Base-by-base conservation (phyloP, 2,888 invertebrate genomes). In the Timema podura region DNA sequence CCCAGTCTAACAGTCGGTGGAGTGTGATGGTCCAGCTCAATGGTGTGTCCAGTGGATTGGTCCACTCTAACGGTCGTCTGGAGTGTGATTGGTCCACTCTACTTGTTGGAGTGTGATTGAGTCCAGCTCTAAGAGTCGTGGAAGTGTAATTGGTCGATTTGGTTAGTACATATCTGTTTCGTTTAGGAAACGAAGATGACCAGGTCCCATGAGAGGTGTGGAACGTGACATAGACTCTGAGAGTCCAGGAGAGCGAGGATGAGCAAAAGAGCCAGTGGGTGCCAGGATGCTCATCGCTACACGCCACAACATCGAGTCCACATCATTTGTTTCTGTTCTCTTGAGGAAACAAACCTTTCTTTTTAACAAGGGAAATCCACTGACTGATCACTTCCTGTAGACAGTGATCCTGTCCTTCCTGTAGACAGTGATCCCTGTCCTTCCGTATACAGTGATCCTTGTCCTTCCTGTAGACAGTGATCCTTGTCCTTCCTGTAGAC, bases 181-280 rank as follows among this genome's bases (percentile, higher is more conserved):
- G 65, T 74, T 44, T 70, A 73, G 54, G 71, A 72, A 68, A 75
- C 70, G 75, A 77, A 69, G 72, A 75, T 61, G 74, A 73, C 70
- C 71, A 69, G 49, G 74, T 68, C 64, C 73, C 69, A 75, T 8
- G 72, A 72, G 75, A 75, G 9, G 73, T 74, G 49, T 70, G 73
- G 65, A 70, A 71, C 11, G 75, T 73, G 72, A 74, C 10, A 51
- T 74, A 5, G 72, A 75, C 44, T 72, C 73, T n/a, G 73, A n/a
- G 74, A 74, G 65, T 30, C 30, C 73, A 76, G 54, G 73, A 75
- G 57, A 75, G 76, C 65, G 79, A 79, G 68, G 79, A 80, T 71
- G 77, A 76, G 64, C 76, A 75, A 8, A 78, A 69, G 77, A 78
- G 47, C 61, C 44, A 47, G 51, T 51, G 51, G 51, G 51, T n/a